Conservation (phyloP, 1,140 invertebrate genomes). For the Drosophila triauraria region DNA sequence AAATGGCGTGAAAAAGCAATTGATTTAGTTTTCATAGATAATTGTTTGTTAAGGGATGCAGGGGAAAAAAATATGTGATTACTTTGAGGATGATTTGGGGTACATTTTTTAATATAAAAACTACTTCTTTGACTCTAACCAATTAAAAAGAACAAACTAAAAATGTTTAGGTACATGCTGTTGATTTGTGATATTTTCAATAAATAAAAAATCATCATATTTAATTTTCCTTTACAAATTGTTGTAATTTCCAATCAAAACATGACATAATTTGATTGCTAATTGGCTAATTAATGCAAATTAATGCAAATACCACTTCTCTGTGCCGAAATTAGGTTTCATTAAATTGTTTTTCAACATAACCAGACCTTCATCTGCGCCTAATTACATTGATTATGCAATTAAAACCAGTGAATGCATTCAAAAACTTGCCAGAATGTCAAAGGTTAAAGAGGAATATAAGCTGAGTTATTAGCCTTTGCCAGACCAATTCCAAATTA, state of each 20-base stretch:
- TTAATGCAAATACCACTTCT: conserved; percentile 1
- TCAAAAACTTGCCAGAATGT: background rate
- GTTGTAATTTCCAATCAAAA: background rate
- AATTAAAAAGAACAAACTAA: background rate
- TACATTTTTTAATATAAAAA: background rate
- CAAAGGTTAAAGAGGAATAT: background rate
- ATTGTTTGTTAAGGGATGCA: conserved; percentile 11
- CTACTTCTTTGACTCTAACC: background rate
- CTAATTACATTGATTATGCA: conserved; percentile 16
- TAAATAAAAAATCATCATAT: background rate
- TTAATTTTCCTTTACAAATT: background rate
- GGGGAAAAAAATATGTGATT: background rate
- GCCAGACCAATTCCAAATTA: background rate
- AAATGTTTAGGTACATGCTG: background rate
- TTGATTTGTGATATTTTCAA: background rate
- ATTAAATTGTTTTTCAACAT: background rate
- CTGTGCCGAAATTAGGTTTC: background rate
- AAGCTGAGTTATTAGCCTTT: conserved; percentile 21
- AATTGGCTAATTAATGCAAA: background rate
- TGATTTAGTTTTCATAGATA: conserved; percentile 22
- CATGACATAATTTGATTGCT: background rate
- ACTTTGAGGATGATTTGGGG: background rate
- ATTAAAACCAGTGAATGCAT: background rate
- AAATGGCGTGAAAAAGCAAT: conserved; percentile 25
- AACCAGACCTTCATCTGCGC: background rate